Conservation (phyloP, 2,797 vertebrate genomes). For the Xenopus petersii region DNA sequence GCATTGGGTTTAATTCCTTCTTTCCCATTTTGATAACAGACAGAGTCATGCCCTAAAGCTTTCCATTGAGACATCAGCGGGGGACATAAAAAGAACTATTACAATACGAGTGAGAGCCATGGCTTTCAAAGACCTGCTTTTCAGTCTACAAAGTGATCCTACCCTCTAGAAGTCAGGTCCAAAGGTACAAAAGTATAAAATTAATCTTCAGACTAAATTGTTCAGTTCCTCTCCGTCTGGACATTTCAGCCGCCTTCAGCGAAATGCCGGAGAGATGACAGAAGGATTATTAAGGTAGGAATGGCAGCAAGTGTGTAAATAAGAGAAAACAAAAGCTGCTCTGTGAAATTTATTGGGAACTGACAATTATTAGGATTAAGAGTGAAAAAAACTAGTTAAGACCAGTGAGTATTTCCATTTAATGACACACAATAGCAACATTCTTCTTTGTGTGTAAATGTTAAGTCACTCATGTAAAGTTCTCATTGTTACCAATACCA, state of each 20-base stretch:
- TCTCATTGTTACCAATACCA: too few relatives aligned
- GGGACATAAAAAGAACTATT: slow-evolving; percentile 41
- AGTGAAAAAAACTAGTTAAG: too few relatives aligned
- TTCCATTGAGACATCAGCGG: slow-evolving; percentile 3
- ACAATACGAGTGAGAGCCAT: slow-evolving; percentile 20
- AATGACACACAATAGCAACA: too few relatives aligned
- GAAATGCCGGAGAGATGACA: slow-evolving; percentile 2
- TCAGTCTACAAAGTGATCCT: slow-evolving; percentile 42
- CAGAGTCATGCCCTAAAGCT: slow-evolving; percentile 42
- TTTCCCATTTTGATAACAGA: slow-evolving; percentile 36
- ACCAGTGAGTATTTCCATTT: too few relatives aligned
- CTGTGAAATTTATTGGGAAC: too few relatives aligned
- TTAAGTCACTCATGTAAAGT: too few relatives aligned
- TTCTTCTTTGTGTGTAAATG: too few relatives aligned
- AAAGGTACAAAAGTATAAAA: slow-evolving; percentile 27
- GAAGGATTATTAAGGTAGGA: background rate
- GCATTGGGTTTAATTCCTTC: slow-evolving; percentile 31
- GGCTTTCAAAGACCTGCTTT: slow-evolving; percentile 31
- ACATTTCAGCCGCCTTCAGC: slow-evolving; percentile 13
- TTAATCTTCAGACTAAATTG: slow-evolving; percentile 22
- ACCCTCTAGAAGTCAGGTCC: slow-evolving; percentile 10
- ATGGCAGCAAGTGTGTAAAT: too few relatives aligned
- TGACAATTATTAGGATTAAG: too few relatives aligned
- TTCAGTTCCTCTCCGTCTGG: slow-evolving; percentile 10
- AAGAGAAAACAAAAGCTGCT: too few relatives aligned